Evolutionary conservation across 2,797 vertebrate species (phyloP), one percentile per base, ranked within the genome.

Genomic region (Bradypus variegatus): DNA sequence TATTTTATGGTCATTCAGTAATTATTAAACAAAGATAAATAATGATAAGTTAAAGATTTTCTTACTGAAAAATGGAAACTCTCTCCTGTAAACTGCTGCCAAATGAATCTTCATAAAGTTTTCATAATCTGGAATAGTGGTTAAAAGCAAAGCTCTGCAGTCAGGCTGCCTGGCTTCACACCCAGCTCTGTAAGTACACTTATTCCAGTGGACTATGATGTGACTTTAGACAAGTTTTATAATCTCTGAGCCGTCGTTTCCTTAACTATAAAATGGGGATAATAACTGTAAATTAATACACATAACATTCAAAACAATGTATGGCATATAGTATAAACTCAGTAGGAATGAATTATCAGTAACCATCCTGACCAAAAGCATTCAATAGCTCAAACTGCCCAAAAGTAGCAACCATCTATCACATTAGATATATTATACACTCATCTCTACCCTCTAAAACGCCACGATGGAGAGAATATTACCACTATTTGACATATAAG

Each of bases 71-170:
- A 83, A 65, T 81, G 45, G 85, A 88, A 94, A 83, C 58, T n/a
- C 58, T 89, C 64, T 33, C 87, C 75, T 89, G n/a, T 85, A 90
- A 53, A 75, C 53, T 79, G 36, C 79, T 88, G 53, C 62, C 86
- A 84, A 90, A 89, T 45, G 23, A 93, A 72, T 88, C 89, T 93
- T 92, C 80, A 60, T 87, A 58, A 91, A 89, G 62, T 73, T 91
- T 90, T 90, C 69, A 89, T 50, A 85, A 86, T 89, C 76, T 58
- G 89, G 70, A 91, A 70, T 8, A 73, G 36, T 76, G 48, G 21
- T 64, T 73, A 89, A 78, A 29, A 86, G 73, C 45, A 72, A 0
- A 89, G 69, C 27, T 41, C 70, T 93, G 64, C 19, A 89, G 75
- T 78, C 77, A 73, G 65, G 83, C n/a, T 85, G 64, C 41, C 73